phyloP scores from a whole-genome alignment of 30 jellyfish, hydroid and myxozoan genomes.

The Catostylus mosaicus region DNA sequence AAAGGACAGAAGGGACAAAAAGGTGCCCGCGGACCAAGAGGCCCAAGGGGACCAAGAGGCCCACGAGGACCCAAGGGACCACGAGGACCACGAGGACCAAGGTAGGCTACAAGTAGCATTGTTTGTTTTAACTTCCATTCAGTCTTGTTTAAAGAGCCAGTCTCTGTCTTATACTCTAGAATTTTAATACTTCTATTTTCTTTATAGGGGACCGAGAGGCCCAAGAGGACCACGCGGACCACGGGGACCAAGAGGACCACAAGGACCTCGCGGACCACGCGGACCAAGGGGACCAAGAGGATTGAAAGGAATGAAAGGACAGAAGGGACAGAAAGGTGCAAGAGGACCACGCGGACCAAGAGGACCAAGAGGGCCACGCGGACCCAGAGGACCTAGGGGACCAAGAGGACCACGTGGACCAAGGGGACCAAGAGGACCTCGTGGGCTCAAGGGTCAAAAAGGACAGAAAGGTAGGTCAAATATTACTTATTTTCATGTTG shows the following conservation, averaged over 20 bases:
- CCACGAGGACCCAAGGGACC: conserved; percentile 32
- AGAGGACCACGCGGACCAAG: conserved; percentile 57
- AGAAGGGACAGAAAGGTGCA: conserved; percentile 16
- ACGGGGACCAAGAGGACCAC: conserved; percentile 13
- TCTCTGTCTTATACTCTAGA: neutral
- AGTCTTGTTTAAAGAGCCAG: no score
- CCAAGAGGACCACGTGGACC: conserved; percentile 31
- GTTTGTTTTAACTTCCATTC: no score
- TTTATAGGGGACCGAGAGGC: conserved; percentile 7
- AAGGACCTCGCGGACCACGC: conserved; percentile 1
- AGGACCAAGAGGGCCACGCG: conserved; percentile 27
- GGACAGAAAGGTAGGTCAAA: conserved; percentile 18
- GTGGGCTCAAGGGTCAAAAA: conserved; percentile 28
- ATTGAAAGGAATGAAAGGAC: conserved; percentile 17
- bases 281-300: conserved; percentile 13
- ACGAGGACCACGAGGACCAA: conserved; percentile 2
- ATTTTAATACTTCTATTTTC: no score
- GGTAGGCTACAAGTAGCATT: no score
- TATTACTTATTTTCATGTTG: neutral
- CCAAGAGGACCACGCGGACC: conserved; percentile 7
- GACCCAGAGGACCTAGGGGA: conserved; percentile 29
- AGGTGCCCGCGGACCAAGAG: conserved; percentile 13
- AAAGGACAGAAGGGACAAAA: conserved; percentile 10
- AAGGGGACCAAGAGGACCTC: conserved; percentile 30
- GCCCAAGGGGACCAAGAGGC: conserved; percentile 23